Percentiles rank a stretch among this genome's conserved stretches.
Evolutionary conservation across 23 tunicate species (phyloP).

Genomic region (Diplosoma virens): DNA sequence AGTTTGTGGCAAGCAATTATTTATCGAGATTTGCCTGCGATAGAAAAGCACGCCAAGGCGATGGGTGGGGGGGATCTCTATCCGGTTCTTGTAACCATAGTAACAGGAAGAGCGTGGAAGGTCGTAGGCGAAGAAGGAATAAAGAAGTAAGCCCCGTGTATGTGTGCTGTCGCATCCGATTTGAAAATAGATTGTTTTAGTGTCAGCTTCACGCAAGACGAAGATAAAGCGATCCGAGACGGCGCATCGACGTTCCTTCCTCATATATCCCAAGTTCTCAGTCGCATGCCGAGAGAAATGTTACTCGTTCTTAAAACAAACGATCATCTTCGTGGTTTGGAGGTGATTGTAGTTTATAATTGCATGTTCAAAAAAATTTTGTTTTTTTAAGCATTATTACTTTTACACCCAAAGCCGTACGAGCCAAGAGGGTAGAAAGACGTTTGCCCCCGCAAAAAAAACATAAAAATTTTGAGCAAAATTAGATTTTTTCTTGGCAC

Average conservation of each 20-base stretch:
- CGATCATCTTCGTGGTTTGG: conserved; percentile 82
- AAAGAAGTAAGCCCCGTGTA: conserved; percentile 51
- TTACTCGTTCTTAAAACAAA: conserved; percentile 80
- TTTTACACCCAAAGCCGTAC: no score
- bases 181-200: no score
- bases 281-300: conserved; percentile 75
- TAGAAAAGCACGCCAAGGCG: conserved; percentile 55
- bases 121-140: conserved; percentile 72
- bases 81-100: conserved; percentile 87
- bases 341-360: no score
- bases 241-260: conserved; percentile 56
- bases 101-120: conserved; percentile 93
- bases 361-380: no score
- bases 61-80: conserved; percentile 79
- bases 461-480: no score
- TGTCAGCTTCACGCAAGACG: conserved; percentile 51
- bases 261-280: conserved; percentile 68
- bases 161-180: no score
- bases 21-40: conserved; percentile 34
- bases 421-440: no score
- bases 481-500: no score
- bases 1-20: conserved; percentile 89
- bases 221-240: conserved; percentile 58
- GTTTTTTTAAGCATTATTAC: no score
- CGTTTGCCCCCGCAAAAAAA: no score